Percentiles rank a stretch among this genome's conserved stretches.
Conservation (phyloP, 1,140 invertebrate species). For the Ceratina japonica region DNA sequence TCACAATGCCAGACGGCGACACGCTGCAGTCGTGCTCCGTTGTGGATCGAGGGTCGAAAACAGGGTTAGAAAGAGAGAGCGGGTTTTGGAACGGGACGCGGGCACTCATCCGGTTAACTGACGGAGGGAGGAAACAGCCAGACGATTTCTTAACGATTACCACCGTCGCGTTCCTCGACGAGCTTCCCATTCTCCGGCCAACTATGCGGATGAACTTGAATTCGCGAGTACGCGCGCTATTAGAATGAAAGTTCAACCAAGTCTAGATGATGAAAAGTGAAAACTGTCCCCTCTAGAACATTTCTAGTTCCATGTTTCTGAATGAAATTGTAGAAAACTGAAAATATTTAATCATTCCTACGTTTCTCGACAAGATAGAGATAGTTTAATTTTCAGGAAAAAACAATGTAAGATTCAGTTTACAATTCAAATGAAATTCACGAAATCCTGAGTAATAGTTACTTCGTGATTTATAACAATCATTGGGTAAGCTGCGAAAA, state of each 20-base stretch:
- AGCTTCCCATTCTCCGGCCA: background rate
- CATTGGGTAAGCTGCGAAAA: too few relatives aligned
- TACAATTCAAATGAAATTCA: too few relatives aligned
- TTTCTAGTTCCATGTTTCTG: background rate
- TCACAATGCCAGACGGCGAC: conserved; percentile 57
- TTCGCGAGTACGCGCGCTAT: background rate
- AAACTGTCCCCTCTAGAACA: background rate
- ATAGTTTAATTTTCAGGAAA: too few relatives aligned
- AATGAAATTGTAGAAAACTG: background rate
- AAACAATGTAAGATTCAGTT: too few relatives aligned
- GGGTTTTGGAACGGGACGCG: background rate
- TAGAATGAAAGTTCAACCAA: conserved; percentile 13
- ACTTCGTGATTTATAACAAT: too few relatives aligned
- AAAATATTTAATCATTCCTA: background rate
- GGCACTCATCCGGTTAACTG: background rate
- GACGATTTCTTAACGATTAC: conserved; percentile 44
- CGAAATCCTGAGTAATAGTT: too few relatives aligned
- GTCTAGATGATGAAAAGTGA: conserved; percentile 4
- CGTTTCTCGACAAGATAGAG: too few relatives aligned
- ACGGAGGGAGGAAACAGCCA: background rate
- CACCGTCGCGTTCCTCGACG: background rate
- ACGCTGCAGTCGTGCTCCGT: conserved; percentile 15
- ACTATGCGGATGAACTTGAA: conserved; percentile 40
- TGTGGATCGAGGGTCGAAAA: conserved; percentile 33
- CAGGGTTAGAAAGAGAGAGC: conserved; percentile 8